Percentiles rank a stretch among this genome's conserved stretches.
phyloP scores from a whole-genome alignment of 2,888 invertebrate species.

The Philhelius pedissequus region DNA sequence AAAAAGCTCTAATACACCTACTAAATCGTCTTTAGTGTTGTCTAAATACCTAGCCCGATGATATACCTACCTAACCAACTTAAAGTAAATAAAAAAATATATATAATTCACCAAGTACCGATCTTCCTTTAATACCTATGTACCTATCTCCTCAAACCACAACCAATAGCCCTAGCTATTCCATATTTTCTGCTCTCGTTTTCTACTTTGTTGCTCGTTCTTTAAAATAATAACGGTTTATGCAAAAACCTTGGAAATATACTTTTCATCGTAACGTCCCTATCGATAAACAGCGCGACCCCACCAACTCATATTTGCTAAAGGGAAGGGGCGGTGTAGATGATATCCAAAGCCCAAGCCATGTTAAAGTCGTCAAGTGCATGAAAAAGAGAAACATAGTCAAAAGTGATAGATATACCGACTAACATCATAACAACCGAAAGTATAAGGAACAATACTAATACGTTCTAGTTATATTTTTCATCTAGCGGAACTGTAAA shows the following conservation, averaged over 20 bases:
- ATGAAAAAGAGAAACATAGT: conserved; percentile 50
- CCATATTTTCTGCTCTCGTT: not conserved
- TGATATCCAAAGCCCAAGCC: too few species aligned
- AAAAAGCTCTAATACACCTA: too few species aligned
- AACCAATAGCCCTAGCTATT: not conserved
- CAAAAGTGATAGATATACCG: not conserved
- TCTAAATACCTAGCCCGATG: too few species aligned
- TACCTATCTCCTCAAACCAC: not conserved
- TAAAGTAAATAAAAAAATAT: too few species aligned
- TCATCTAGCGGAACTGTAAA: conserved; percentile 15
- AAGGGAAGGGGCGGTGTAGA: too few species aligned
- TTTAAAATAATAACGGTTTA: conserved; percentile 33
- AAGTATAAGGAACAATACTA: not conserved
- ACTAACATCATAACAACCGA: not conserved
- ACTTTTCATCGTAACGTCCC: conserved; percentile 2
- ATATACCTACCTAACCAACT: not conserved
- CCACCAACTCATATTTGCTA: too few species aligned
- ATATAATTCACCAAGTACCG: not conserved
- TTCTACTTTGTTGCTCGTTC: not conserved
- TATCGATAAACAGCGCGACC: too few species aligned
- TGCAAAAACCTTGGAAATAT: conserved; percentile 30
- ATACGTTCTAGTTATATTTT: conserved; percentile 22
- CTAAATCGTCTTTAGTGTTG: too few species aligned
- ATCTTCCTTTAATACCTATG: not conserved
- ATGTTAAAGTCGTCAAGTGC: conserved; percentile 1